A percentile compares a stretch with the other conserved stretches of the same genome.
phyloP scores from a whole-genome alignment of 2,797 vertebrate species.

The Chelon auratus region DNA sequence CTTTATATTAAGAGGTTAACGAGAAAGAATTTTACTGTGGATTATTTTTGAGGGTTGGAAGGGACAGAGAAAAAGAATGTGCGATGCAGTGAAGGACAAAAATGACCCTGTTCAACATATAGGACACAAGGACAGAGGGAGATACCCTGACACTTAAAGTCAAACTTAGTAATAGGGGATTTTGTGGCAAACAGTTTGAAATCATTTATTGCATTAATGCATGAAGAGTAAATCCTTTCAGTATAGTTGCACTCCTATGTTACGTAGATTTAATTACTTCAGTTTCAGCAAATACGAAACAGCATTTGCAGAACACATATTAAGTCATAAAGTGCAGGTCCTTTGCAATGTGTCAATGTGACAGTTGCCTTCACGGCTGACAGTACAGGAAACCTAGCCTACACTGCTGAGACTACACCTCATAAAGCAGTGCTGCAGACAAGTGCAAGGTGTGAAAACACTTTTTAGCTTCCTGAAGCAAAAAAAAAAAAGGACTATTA shows the following conservation, averaged over 20 bases:
- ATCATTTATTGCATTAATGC: neutral
- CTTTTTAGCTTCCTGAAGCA: neutral
- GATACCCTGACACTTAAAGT: conserved; percentile 17
- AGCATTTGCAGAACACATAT: neutral
- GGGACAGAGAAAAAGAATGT: conserved; percentile 19
- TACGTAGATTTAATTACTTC: neutral
- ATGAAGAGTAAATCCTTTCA: neutral
- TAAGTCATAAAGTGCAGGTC: neutral
- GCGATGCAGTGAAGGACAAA: conserved; percentile 22
- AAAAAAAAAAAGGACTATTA: neutral
- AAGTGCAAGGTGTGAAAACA: neutral
- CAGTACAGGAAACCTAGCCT: conserved; percentile 9
- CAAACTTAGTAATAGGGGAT: conserved; percentile 5
- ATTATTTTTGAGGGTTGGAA: conserved; percentile 5
- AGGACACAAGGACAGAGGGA: conserved; percentile 17
- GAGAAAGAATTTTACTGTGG: neutral
- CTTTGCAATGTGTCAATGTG: neutral
- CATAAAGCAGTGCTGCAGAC: neutral
- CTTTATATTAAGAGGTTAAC: neutral
- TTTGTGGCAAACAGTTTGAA: conserved; percentile 2
- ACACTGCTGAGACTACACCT: neutral
- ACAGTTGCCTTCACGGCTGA: neutral
- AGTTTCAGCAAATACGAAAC: neutral
- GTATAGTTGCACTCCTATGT: neutral
- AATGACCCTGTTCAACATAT: conserved; percentile 18